A percentile compares a stretch with the other conserved stretches of the same genome.
phyloP scores from a whole-genome alignment of 2,113 vertebrate species.

The Rhizomys pruinosus region DNA sequence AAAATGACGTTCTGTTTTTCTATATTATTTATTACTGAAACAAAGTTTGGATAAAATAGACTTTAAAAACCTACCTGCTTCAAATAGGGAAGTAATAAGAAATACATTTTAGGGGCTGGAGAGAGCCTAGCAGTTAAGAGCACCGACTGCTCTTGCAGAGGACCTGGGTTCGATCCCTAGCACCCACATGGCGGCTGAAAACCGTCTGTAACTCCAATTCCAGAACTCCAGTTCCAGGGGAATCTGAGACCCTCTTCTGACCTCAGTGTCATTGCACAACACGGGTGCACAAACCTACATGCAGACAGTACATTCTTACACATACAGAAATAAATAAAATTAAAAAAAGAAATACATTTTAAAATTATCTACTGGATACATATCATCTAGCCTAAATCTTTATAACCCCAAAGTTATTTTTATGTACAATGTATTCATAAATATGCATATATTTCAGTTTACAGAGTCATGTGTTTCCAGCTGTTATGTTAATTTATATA shows the following conservation, averaged over 20 bases:
- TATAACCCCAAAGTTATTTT: slow-evolving; percentile 46
- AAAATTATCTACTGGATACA: slow-evolving; percentile 14
- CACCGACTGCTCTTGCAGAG: too few species aligned
- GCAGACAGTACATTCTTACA: too few species aligned
- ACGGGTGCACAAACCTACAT: too few species aligned
- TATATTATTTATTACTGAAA: slow-evolving; percentile 67
- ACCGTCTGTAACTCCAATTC: too few species aligned
- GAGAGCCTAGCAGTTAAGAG: too few species aligned
- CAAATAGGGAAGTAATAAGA: slow-evolving; percentile 61
- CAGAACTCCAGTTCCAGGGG: too few species aligned
- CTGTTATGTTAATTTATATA: slow-evolving; percentile 70
- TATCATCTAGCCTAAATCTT: slow-evolving; percentile 67
- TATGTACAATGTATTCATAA: not conserved
- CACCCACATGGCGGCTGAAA: too few species aligned
- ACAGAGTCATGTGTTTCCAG: slow-evolving; percentile 59
- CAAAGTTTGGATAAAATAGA: slow-evolving; percentile 66
- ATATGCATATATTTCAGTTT: not conserved
- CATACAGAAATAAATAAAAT: too few species aligned
- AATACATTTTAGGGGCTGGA: not conserved
- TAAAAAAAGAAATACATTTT: slow-evolving; percentile 25
- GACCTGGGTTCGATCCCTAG: too few species aligned
- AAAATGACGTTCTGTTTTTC: not conserved
- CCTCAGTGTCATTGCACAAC: too few species aligned
- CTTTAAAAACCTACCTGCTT: slow-evolving; percentile 62
- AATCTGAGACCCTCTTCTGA: too few species aligned